Evolutionary conservation across 2,888 invertebrate genomes (phyloP).

Genomic region (Drosophila falleni): DNA sequence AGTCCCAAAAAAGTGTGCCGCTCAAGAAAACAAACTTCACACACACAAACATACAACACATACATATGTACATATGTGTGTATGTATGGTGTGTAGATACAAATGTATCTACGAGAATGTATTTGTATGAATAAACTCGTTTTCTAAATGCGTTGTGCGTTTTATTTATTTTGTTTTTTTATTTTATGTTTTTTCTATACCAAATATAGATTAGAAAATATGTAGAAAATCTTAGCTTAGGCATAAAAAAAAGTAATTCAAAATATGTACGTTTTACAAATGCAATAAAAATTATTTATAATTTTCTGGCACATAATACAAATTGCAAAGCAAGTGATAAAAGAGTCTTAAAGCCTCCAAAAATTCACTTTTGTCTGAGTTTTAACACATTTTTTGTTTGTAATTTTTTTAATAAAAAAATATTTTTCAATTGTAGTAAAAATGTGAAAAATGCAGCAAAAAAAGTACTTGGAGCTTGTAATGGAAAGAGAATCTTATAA

Average conservation of each 20-base stretch:
- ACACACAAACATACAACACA: slow-evolving; percentile 15
- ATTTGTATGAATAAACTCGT: slow-evolving; percentile 47
- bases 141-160: slow-evolving; percentile 69
- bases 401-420: no score
- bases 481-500: background rate
- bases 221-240: slow-evolving; percentile 50
- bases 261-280: background rate
- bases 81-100: slow-evolving; percentile 4
- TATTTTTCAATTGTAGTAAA: background rate
- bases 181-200: slow-evolving; percentile 39
- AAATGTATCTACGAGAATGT: slow-evolving; percentile 11
- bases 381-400: no score
- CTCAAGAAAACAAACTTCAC: slow-evolving; percentile 42
- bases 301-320: slow-evolving; percentile 17
- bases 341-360: no score
- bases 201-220: slow-evolving; percentile 48
- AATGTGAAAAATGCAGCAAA: background rate
- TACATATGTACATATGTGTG: background rate
- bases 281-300: slow-evolving; percentile 1
- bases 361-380: no score
- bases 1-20: slow-evolving; percentile 44
- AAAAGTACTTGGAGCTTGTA: background rate
- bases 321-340: slow-evolving; percentile 6
- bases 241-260: slow-evolving; percentile 27
- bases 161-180: slow-evolving; percentile 44